Evolutionary conservation across 2,797 vertebrate genomes (phyloP), one percentile per base, ranked within the genome.

Genomic region (Epinephelus coioides): DNA sequence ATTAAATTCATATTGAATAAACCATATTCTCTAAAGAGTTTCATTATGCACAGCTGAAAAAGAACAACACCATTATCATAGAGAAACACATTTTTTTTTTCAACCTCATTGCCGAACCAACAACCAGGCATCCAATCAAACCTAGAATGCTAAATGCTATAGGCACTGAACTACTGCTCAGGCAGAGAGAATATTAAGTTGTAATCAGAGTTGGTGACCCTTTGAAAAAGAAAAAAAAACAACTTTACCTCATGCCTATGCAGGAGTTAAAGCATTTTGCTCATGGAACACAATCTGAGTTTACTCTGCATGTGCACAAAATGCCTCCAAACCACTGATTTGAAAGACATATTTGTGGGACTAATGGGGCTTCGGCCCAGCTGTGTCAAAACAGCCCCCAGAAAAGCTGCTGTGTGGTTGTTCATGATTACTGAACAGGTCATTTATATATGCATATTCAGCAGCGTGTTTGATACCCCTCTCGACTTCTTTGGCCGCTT

Each of bases 361-460:
- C 86, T 91, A 92, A 93, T 94, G 88, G 90, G 89, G 87, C 87
- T 82, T 76, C 73, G 64, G 86, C 90, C 87, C 81, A 85, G 89
- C 87, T 88, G 89, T 91, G 87, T 92, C 88, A 92, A 92, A 93
- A 93, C 88, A 91, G 86, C 93, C 92, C 82, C 65, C 70, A 88
- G 91, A 87, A 88, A 91, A 79, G 82, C 76, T 83, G 62, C 86
- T 88, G 83, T 79, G 69, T 75, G 85, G 84, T 91, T 90, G 90
- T 90, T 92, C 85, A 61, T 91, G 90, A 94, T 95, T 94, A 91
- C 88, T 85, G 90, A 94, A 91, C 87, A 90, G 93, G 94, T 95
- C 92, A 93, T 93, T 91, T 93, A 87, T 93, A 89, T 92, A 94
- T 94, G 93, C 91, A 94, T 93, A 94, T 94, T 93, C 92, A 94